phyloP scores from a whole-genome alignment of 2,888 invertebrate genomes.

The Diabrotica balteata region DNA sequence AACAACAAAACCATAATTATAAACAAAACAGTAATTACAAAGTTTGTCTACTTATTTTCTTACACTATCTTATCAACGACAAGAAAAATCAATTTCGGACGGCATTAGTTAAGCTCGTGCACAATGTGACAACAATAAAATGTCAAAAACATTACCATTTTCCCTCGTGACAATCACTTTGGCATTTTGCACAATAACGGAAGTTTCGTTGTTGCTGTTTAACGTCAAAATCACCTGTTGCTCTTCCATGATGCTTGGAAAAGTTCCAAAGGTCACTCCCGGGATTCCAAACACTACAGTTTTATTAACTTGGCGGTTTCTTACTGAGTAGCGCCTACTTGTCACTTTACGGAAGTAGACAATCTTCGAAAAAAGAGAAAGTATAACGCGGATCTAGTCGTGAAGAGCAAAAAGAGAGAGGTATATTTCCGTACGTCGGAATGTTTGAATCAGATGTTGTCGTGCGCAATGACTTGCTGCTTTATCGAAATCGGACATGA shows the following conservation, averaged over 20 bases:
- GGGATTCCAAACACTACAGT: constrained; percentile 44
- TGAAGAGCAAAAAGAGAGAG: neutral
- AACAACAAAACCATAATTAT: neutral
- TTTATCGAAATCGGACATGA: too few relatives aligned
- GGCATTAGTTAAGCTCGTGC: constrained; percentile 6
- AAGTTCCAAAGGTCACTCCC: constrained; percentile 49
- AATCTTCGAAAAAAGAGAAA: neutral
- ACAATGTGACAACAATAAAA: constrained; percentile 22
- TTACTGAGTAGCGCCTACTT: constrained; percentile 29
- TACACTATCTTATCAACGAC: constrained; percentile 27
- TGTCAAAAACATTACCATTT: constrained; percentile 34
- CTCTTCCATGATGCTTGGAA: constrained; percentile 50
- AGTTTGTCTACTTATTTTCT: constrained; percentile 5
- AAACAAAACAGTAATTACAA: constrained; percentile 12
- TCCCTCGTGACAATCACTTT: constrained; percentile 43
- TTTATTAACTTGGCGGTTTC: constrained; percentile 32
- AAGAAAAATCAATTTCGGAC: constrained; percentile 27
- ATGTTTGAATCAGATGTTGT: neutral
- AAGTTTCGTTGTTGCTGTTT: constrained; percentile 48
- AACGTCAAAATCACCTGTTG: constrained; percentile 55
- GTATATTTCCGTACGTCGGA: too few relatives aligned
- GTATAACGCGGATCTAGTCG: neutral
- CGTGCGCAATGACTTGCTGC: constrained; percentile 18
- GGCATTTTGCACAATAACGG: constrained; percentile 54
- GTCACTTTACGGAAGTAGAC: neutral